phyloP scores from a whole-genome alignment of 2,888 invertebrate species.

The Panopea generosa region DNA sequence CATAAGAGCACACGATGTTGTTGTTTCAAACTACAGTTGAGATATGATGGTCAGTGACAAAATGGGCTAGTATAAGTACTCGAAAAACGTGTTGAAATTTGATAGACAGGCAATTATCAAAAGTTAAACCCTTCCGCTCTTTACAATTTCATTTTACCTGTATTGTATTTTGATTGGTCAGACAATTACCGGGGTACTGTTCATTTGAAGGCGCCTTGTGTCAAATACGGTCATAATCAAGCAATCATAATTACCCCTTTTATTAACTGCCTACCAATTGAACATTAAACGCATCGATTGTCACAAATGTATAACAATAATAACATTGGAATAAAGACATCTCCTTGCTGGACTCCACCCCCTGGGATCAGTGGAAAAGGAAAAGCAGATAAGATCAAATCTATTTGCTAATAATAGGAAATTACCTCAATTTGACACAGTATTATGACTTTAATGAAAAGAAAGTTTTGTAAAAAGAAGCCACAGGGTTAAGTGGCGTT shows the following conservation, averaged over 20 bases:
- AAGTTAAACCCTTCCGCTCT: slow-evolving; percentile 6
- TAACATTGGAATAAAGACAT: slow-evolving; percentile 33
- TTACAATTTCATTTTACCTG: slow-evolving; percentile 16
- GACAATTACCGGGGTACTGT: slow-evolving; percentile 56
- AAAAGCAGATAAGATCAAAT: slow-evolving; percentile 60
- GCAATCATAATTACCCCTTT: slow-evolving; percentile 53
- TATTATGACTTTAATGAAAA: slow-evolving; percentile 57
- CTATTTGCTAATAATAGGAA: slow-evolving; percentile 45
- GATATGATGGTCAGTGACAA: background rate
- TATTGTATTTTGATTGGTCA: slow-evolving; percentile 57
- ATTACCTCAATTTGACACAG: slow-evolving; percentile 62
- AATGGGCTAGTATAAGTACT: slow-evolving; percentile 27
- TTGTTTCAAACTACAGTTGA: background rate
- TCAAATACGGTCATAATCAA: slow-evolving; percentile 55
- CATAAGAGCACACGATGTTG: slow-evolving; percentile 4
- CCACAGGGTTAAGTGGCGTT: slow-evolving; percentile 55
- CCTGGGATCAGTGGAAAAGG: slow-evolving; percentile 44
- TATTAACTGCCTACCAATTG: slow-evolving; percentile 61
- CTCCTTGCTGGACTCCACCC: slow-evolving; percentile 60
- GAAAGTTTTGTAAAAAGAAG: slow-evolving; percentile 53
- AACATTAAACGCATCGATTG: slow-evolving; percentile 62
- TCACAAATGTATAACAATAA: slow-evolving; percentile 38
- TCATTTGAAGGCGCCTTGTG: slow-evolving; percentile 56
- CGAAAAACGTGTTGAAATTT: slow-evolving; percentile 21
- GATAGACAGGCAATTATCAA: slow-evolving; percentile 45